phyloP scores from a whole-genome alignment of 2,888 invertebrate species.

The Acleris laterana region DNA sequence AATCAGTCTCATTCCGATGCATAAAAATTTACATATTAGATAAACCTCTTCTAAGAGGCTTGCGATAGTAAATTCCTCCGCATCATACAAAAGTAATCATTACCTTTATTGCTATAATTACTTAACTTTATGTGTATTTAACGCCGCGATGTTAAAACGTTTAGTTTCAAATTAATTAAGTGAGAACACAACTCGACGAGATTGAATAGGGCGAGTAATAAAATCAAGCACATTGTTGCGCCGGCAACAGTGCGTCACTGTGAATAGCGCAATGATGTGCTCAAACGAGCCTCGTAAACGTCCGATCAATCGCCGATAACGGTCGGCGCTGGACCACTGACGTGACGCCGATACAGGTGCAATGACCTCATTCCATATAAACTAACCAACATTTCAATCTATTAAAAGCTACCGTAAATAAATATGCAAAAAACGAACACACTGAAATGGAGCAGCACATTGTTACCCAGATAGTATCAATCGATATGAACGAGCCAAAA shows the following conservation, averaged over 20 bases:
- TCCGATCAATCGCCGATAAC: constrained; percentile 62
- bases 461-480: not conserved
- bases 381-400: constrained; percentile 19
- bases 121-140: constrained; percentile 4
- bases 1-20: too few species aligned
- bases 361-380: constrained; percentile 47
- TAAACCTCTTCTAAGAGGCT: not conserved
- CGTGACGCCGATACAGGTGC: constrained; percentile 53
- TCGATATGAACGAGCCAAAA: constrained; percentile 14
- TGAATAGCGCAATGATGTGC: constrained; percentile 58
- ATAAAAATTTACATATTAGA: too few species aligned
- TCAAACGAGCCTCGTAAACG: constrained; percentile 62
- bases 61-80: not conserved
- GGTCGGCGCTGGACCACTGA: constrained; percentile 54
- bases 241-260: constrained; percentile 54
- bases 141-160: constrained; percentile 1
- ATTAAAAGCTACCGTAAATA: constrained; percentile 2
- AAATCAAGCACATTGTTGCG: constrained; percentile 53
- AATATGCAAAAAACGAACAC: not conserved
- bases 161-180: constrained; percentile 13
- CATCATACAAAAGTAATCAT: not conserved
- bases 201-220: constrained; percentile 47
- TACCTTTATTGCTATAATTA: constrained; percentile 1
- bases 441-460: not conserved
- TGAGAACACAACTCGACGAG: constrained; percentile 39